These are phyloP conservation scores for Muscicapa comitata DNA, from an alignment of 2,797 vertebrate species.

Conservation along the genomic window DNA sequence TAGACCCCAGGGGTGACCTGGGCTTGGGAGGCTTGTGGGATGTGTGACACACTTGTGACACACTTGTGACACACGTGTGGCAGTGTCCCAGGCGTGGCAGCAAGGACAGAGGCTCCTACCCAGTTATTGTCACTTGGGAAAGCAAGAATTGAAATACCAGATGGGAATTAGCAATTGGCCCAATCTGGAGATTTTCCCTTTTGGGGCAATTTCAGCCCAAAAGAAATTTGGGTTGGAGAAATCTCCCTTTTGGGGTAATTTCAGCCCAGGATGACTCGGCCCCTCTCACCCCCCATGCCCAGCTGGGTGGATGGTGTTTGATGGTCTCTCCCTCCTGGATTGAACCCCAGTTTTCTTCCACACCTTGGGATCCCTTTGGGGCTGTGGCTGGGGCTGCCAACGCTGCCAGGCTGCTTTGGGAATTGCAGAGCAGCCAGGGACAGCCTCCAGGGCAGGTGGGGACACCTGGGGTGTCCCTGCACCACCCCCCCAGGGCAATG, in stretches of 20 bases:
- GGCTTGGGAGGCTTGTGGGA: too few relatives aligned
- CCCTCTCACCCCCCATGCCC: rapidly evolving
- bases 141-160: neutral
- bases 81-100: neutral
- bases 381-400: neutral
- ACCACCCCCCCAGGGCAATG: neutral
- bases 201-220: neutral
- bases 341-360: neutral
- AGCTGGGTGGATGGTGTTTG: rapidly evolving
- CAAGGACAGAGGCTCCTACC: neutral
- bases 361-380: rapidly evolving
- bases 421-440: neutral
- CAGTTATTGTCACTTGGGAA: neutral
- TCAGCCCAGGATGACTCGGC: neutral
- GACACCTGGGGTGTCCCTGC: neutral
- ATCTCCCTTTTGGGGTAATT: neutral
- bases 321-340: neutral
- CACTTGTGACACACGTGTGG: too few relatives aligned
- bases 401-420: neutral
- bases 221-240: too few relatives aligned
- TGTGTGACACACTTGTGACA: too few relatives aligned
- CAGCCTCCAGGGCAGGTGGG: neutral
- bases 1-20: neutral
- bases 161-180: rapidly evolving
- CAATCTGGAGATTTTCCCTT: neutral